Base-by-base conservation (phyloP, 2,797 vertebrate genomes). In the Poecilia velifera region DNA sequence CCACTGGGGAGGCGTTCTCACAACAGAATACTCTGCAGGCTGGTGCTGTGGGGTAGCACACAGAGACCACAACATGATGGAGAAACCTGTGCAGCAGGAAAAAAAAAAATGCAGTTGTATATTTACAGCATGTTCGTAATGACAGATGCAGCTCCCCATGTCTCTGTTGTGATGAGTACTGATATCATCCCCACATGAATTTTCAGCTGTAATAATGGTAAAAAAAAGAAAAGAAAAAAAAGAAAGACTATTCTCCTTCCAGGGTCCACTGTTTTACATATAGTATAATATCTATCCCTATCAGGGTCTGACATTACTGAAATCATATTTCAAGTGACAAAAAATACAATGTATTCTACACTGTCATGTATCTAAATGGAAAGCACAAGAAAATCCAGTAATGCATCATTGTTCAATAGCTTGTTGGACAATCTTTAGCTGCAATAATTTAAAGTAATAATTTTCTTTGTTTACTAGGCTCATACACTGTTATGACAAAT, bases 1-100 rank as follows among this genome's bases (percentile, higher is more conserved):
- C 6, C 20, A 3, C 46, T 51, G 57, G 57, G 43, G 43, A 22
- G 43, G 25, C 4, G 8, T 68, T 66, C 59, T 76, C 59, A 68
- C 75, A 76, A 41, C 75, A 68, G 45, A 25, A 49, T 66, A 16
- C 59, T n/a, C 75, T 70, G 47, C 64, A 53, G 76, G 51, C 34
- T 41, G 46, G 47, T 77, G 64, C 46, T 39, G 22, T 28, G 46
- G 76, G 47, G 22, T 64, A 76, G 62, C 75, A 66, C 45, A 36
- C 74, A 46, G 41, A 28, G 45, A 64, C 57, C 74, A 45, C 31
- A 13, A 66, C 20, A 41, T 51, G 36, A 70, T 36, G 36, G 16
- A 53, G 62, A 68, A 31, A 77, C 36, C 62, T 43, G 22, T 70
- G 47, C 34, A 51, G 36, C 36, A 39, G 47, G 31, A 31, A 31